Base-by-base conservation (phyloP, 2,797 vertebrate genomes). In the Coccyzus lansbergi region DNA sequence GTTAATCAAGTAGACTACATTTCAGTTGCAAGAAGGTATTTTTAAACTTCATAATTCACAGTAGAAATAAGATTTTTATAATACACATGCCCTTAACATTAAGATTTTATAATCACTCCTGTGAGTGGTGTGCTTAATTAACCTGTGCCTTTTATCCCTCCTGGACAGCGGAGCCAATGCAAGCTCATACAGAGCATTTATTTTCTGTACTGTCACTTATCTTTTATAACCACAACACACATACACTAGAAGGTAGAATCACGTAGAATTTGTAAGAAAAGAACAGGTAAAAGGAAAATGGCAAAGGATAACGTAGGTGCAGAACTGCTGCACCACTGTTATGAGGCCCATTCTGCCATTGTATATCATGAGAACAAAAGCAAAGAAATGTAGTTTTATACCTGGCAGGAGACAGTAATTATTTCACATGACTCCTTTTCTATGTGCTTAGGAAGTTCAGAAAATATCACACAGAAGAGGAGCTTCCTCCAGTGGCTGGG, bases 21-120 rank as follows among this genome's bases (percentile, higher is more conserved):
- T 92, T 93, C 55, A 88, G 62, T 76, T 84, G 59, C 78, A 76
- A 59, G 74, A 82, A 84, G 8, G 16, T 91, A 83, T 89, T 95
- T 94, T 92, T 88, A 68, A 64, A 82, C 59, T 79, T 87, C 38
- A 40, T 88, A 78, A 84, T 90, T 93, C 74, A 78, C 36, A 53
- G 67, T 52, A 90, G 83, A 88, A 96, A 84, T 88, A 94, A 79
- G 81, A 70, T 94, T 93, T 93, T 90, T 88, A 58, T 86, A 93
- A 93, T 68, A 84, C 64, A 72, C 1, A 2, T 82, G 88, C 56
- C 88, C 81, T 94, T 89, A 82, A 87, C 34, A 89, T 92, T 75
- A 92, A 92, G 79, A 81, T 79, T 93, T 82, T 83, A 93, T 67
- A 94, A 86, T 76, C 55, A n/a, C 52, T 94, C 52, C 65, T 40